Base-by-base conservation (phyloP, 2,888 invertebrate species). In the Abscondita cerata region DNA sequence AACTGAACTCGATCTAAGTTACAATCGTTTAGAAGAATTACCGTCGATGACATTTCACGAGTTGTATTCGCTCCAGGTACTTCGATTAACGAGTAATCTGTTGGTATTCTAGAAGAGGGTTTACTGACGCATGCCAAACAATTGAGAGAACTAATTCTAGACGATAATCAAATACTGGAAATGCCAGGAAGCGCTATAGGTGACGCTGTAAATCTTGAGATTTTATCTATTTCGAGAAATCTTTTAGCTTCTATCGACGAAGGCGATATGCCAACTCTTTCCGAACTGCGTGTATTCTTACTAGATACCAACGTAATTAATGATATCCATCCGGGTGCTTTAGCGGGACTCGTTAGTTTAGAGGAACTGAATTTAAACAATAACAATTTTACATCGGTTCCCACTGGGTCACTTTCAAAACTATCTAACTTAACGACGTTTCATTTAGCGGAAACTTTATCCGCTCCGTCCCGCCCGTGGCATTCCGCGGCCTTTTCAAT, bases 401-500 rank as follows among this genome's bases (percentile, higher is more conserved):
- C 93, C 68, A 92, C 91, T 48, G 84, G 85, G 62, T 89, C 92
- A 62, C 82, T 95, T 64, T 87, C 91, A 31, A 90, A 90, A 81
- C 82, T 95, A 76, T 86, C 89, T 64, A 89, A 90, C 77, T 85
- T 95, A 70, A 87, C 89, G 63, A 88, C 86, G 77, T 84, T 95
- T 70, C 87, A 89, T 74, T 82, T 73, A 92, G 90, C 77, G 88
- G 90, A 68, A 95, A 95, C 82, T 90, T 89, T 71, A 87, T 94
- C 72, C 84, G 83, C 70, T 83, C 85, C 71, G 81, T 94, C 71
- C 87, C 89, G 64, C 86, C 91, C 13, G 88, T 91, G 55, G 92
- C 93, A 65, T 92, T 95, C 76, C 86, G 91, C 74, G 93, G 93
- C 78, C 86, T 96, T 60, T 92, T 79, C 90, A 92, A 80, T 83